Conservation (phyloP, 2,888 invertebrate genomes). For the Machimus atricapillus region DNA sequence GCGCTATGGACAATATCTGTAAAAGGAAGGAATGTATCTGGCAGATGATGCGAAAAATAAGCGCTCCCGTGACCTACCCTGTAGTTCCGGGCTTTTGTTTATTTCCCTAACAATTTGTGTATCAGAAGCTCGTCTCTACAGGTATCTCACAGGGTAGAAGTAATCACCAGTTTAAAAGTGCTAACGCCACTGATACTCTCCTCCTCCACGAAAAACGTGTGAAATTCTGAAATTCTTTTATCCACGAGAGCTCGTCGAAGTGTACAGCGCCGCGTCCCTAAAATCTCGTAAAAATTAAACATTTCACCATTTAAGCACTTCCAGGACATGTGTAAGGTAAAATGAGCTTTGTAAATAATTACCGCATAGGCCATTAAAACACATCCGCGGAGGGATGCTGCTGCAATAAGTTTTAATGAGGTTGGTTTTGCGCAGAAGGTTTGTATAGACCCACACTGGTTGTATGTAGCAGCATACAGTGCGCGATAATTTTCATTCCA, state of each 20-base stretch:
- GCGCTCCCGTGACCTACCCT: constrained; percentile 99
- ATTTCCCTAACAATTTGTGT: constrained; percentile 62
- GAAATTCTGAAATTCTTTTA: not conserved
- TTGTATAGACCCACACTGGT: not conserved
- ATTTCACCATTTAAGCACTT: not conserved
- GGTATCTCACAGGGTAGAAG: constrained; percentile 93
- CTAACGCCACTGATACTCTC: not conserved
- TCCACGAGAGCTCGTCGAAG: not conserved
- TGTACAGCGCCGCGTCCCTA: not conserved
- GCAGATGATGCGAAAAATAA: constrained; percentile 54
- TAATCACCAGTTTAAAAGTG: constrained; percentile 54
- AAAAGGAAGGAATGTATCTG: not conserved
- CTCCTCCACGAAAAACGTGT: not conserved
- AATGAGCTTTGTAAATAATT: not conserved
- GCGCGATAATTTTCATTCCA: not conserved
- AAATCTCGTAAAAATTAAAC: not conserved
- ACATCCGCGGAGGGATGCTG: not conserved
- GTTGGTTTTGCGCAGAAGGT: constrained; percentile 19
- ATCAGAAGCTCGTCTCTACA: constrained; percentile 99
- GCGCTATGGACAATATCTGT: not conserved
- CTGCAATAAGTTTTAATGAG: constrained; percentile 32
- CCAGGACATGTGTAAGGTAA: not conserved
- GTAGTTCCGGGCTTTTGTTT: constrained; percentile 99
- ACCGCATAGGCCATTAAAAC: not conserved
- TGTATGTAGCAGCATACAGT: not conserved